phyloP scores from a whole-genome alignment of 1,140 invertebrate genomes.

The Pogonognathellus flavescens region DNA sequence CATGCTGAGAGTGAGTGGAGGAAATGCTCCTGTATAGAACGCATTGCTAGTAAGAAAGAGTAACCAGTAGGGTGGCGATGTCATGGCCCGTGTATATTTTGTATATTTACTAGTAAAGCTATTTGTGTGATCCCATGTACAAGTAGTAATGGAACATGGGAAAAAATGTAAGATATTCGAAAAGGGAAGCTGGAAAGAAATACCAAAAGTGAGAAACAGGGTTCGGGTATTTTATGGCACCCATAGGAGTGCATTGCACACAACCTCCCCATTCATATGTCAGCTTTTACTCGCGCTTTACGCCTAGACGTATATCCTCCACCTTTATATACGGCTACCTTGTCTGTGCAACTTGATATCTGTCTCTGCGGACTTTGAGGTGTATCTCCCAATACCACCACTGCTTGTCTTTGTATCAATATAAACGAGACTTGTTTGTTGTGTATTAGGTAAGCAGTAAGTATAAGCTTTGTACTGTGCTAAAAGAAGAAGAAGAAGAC shows the following conservation, averaged over 20 bases:
- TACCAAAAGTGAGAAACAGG: slow-evolving; percentile 43
- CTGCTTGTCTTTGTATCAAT: background rate
- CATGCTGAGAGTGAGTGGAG: no score
- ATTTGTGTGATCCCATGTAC: slow-evolving; percentile 26
- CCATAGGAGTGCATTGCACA: slow-evolving; percentile 56
- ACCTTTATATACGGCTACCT: background rate
- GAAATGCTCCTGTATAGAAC: no score
- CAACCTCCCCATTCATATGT: slow-evolving; percentile 29
- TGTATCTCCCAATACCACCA: no score
- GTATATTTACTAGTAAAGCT: slow-evolving; percentile 1
- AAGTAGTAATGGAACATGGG: slow-evolving; percentile 16
- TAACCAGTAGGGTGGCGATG: background rate
- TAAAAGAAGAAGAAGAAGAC: background rate
- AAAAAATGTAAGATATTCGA: slow-evolving; percentile 29
- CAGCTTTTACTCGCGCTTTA: slow-evolving; percentile 26
- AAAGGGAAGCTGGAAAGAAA: background rate
- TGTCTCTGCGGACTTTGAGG: no score
- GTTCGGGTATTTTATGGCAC: slow-evolving; percentile 64
- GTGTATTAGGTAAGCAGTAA: background rate
- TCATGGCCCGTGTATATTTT: slow-evolving; percentile 18
- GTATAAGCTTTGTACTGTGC: background rate
- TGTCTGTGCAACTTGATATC: no score
- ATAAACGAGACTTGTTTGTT: background rate
- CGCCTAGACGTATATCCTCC: background rate
- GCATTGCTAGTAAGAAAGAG: background rate